Conservation (phyloP, 2,113 vertebrate species). For the Sceloporus tristichus region DNA sequence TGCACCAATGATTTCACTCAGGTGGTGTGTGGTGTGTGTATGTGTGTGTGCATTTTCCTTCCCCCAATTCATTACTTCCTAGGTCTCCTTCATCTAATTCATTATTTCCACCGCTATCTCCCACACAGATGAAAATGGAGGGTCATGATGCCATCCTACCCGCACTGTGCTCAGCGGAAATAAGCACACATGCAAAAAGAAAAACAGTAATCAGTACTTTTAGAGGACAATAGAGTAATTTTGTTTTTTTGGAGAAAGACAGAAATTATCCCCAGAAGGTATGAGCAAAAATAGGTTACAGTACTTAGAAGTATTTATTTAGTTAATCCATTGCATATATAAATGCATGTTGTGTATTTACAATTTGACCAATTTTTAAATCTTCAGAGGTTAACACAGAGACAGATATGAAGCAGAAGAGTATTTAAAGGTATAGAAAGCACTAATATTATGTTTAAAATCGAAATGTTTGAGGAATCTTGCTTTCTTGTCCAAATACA, state of each 20-base stretch:
- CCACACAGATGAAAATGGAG: no score
- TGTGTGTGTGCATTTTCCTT: no score
- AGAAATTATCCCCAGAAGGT: not conserved
- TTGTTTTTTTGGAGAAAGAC: not conserved
- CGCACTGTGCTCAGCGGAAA: not conserved
- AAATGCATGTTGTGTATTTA: not conserved
- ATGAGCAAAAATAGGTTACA: not conserved
- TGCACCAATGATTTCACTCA: not conserved
- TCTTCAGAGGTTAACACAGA: not conserved
- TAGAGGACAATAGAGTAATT: not conserved
- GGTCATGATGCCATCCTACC: no score
- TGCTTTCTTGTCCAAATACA: not conserved
- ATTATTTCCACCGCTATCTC: not conserved
- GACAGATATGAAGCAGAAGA: not conserved
- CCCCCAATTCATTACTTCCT: not conserved
- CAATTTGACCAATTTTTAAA: not conserved
- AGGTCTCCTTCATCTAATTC: not conserved
- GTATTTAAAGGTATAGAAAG: not conserved
- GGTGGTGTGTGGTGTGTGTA: not conserved
- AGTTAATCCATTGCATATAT: not conserved
- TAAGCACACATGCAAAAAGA: not conserved
- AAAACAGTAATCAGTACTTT: not conserved
- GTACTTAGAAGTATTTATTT: not conserved
- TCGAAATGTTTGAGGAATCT: not conserved
- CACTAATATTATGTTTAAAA: not conserved